These are phyloP conservation scores for Ursus arctos DNA, from an alignment of 2,113 vertebrate genomes.

Conservation along the genomic window DNA sequence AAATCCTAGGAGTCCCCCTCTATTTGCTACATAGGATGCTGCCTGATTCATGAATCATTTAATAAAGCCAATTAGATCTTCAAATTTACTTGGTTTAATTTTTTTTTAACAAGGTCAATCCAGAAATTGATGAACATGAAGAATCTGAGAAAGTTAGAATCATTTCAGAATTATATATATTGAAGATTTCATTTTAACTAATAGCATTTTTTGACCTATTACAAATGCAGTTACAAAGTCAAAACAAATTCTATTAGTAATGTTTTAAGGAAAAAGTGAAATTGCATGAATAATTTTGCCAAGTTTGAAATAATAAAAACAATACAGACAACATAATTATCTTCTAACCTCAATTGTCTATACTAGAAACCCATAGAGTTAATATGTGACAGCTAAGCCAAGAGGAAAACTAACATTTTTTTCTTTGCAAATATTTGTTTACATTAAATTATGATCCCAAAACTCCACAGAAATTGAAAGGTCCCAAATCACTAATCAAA, in stretches of 20 bases:
- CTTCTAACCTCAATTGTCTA: constrained; percentile 38
- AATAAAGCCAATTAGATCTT: background rate
- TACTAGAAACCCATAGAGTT: background rate
- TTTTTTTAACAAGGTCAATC: background rate
- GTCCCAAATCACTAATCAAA: background rate
- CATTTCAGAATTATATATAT: background rate
- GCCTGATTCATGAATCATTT: background rate
- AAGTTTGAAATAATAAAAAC: background rate
- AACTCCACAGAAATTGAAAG: background rate
- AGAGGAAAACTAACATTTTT: background rate
- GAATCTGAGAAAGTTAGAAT: background rate
- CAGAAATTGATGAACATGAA: background rate
- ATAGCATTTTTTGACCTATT: background rate
- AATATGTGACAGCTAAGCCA: background rate
- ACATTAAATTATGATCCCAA: background rate
- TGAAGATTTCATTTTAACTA: background rate
- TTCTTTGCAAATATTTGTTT: background rate
- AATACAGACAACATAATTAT: background rate
- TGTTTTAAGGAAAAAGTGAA: background rate
- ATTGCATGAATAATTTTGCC: background rate
- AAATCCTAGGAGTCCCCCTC: background rate
- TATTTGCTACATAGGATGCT: background rate
- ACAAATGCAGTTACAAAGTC: background rate
- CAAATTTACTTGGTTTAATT: background rate
- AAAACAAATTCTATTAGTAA: background rate